These are phyloP conservation scores for Tapera naevia DNA, from an alignment of 2,797 vertebrate genomes.

Conservation along the genomic window DNA sequence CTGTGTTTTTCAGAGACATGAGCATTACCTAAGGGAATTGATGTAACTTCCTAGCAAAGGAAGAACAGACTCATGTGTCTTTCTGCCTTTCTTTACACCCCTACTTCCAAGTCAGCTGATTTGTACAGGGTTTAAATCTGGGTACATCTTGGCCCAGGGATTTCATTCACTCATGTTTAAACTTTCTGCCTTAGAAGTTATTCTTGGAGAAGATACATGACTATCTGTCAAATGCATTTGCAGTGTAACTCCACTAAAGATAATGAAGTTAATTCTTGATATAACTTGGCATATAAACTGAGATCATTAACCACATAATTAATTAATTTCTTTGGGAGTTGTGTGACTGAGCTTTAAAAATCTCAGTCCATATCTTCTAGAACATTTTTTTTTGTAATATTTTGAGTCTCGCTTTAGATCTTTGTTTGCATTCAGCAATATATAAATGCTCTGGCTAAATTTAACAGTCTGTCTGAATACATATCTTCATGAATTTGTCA, in stretches of 20 bases:
- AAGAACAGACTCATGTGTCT: constrained; percentile 52
- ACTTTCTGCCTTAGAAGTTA: constrained; percentile 20
- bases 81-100: not conserved
- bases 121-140: constrained; percentile 14
- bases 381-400: not conserved
- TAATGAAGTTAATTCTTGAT: not conserved
- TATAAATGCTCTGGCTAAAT: not conserved
- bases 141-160: not conserved
- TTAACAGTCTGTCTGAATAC: constrained; percentile 5
- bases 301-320: not conserved
- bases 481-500: not conserved
- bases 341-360: constrained; percentile 10
- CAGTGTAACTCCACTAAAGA: not conserved
- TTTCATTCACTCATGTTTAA: constrained; percentile 45
- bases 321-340: not conserved
- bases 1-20: not conserved
- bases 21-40: not conserved
- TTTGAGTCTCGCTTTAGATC: not conserved
- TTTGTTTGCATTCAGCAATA: constrained; percentile 17
- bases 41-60: constrained; percentile 23
- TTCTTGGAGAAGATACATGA: constrained; percentile 36
- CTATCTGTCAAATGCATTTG: constrained; percentile 5
- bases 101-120: constrained; percentile 32
- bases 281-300: not conserved
- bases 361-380: not conserved